Evolutionary conservation across 2,888 invertebrate genomes (phyloP).

Genomic region (Ophion ellenae): DNA sequence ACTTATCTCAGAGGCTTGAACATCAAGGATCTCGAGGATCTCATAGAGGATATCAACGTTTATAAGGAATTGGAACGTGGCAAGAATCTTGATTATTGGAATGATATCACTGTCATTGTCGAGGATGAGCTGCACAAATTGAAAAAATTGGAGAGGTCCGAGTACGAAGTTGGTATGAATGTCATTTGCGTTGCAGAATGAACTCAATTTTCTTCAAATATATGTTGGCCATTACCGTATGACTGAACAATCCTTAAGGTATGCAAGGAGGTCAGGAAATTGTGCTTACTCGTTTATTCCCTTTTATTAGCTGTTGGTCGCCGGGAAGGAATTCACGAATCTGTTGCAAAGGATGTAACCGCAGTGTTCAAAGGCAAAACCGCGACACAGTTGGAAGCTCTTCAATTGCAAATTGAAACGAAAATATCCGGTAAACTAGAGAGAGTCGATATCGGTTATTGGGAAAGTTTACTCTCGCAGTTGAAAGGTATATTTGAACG

Average conservation of each 20-base stretch:
- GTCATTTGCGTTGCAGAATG: neutral
- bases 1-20: slow-evolving; percentile 96
- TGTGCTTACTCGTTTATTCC: slow-evolving; percentile 5
- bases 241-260: neutral
- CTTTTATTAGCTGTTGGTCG: slow-evolving; percentile 84
- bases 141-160: slow-evolving; percentile 89
- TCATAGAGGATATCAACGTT: slow-evolving; percentile 97
- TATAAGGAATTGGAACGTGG: slow-evolving; percentile 96
- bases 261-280: neutral
- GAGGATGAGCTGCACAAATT: slow-evolving; percentile 96
- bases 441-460: slow-evolving; percentile 98
- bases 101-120: slow-evolving; percentile 97
- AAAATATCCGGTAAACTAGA: slow-evolving; percentile 94
- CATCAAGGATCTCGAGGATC: slow-evolving; percentile 96
- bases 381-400: slow-evolving; percentile 91
- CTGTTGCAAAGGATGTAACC: slow-evolving; percentile 95
- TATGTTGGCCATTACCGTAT: neutral
- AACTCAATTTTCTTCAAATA: neutral
- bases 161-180: slow-evolving; percentile 85
- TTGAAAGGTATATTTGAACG: slow-evolving; percentile 87
- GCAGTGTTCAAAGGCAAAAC: slow-evolving; percentile 97
- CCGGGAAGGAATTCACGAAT: slow-evolving; percentile 93
- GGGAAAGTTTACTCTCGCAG: slow-evolving; percentile 98
- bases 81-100: slow-evolving; percentile 96
- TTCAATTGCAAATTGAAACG: slow-evolving; percentile 93